Conservation (phyloP, 2,113 vertebrate genomes). For the Calyptomena viridis region DNA sequence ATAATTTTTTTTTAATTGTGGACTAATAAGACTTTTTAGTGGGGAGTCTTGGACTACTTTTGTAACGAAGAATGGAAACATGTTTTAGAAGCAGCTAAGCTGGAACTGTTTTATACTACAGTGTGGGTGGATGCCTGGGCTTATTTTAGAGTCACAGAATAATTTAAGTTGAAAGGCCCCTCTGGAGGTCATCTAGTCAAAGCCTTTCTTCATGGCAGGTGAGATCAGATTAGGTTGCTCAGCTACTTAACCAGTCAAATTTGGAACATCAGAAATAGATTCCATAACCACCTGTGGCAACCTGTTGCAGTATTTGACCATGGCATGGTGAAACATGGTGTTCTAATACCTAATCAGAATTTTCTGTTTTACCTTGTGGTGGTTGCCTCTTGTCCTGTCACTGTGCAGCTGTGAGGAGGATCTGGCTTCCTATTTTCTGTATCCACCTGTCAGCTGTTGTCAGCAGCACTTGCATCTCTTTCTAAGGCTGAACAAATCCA, state of each 20-base stretch:
- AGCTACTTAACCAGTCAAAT: neutral
- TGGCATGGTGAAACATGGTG: neutral
- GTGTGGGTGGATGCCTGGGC: conserved; percentile 2
- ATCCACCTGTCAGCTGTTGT: neutral
- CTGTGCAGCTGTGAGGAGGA: neutral
- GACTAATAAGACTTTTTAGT: neutral
- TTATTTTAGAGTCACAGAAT: neutral
- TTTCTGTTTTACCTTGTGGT: neutral
- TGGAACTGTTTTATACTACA: conserved; percentile 11
- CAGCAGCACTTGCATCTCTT: neutral
- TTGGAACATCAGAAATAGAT: neutral
- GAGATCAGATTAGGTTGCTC: conserved; percentile 26
- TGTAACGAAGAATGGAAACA: neutral
- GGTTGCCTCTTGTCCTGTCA: neutral
- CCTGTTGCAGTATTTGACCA: neutral
- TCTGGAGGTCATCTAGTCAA: conserved; percentile 20
- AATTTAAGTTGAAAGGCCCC: neutral
- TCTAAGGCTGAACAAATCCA: neutral
- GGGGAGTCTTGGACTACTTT: neutral
- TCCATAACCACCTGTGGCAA: neutral
- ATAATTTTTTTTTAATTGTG: neutral
- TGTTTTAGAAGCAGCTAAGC: neutral
- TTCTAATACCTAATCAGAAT: neutral
- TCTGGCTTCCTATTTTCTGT: neutral
- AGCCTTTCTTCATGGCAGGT: neutral